phyloP scores from a whole-genome alignment of 2,113 vertebrate genomes.

The Sinocyclocheilus anshuiensis region DNA sequence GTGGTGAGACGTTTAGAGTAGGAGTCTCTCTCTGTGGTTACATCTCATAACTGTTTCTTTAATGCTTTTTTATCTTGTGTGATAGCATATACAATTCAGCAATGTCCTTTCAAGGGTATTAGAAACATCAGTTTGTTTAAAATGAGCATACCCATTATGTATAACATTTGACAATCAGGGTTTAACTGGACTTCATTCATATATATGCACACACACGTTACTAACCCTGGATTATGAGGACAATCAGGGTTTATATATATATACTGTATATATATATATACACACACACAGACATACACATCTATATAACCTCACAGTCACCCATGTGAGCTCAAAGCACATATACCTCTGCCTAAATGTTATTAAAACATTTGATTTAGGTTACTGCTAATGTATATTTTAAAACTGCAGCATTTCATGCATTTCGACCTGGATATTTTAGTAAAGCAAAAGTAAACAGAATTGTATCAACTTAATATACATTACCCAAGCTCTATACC shows the following conservation, averaged over 20 bases:
- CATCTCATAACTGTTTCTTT: constrained; percentile 29
- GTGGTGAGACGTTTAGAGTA: not conserved
- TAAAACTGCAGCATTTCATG: not conserved
- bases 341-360: not conserved
- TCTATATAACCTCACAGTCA: constrained; percentile 26
- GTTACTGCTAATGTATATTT: not conserved
- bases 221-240: too few species aligned
- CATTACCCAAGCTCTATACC: not conserved
- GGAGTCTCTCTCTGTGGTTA: constrained; percentile 4
- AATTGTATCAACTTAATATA: not conserved
- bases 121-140: not conserved
- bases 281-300: not conserved
- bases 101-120: not conserved
- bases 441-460: not conserved
- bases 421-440: not conserved
- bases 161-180: too few species aligned
- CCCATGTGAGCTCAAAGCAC: constrained; percentile 26
- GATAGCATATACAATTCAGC: constrained; percentile 3
- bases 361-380: not conserved
- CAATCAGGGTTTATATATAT: too few species aligned
- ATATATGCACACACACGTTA: too few species aligned
- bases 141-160: not conserved
- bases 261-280: not conserved
- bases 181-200: too few species aligned
- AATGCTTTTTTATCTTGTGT: not conserved